phyloP scores from a whole-genome alignment of 2,113 vertebrate genomes.

The Caranx ignobilis region DNA sequence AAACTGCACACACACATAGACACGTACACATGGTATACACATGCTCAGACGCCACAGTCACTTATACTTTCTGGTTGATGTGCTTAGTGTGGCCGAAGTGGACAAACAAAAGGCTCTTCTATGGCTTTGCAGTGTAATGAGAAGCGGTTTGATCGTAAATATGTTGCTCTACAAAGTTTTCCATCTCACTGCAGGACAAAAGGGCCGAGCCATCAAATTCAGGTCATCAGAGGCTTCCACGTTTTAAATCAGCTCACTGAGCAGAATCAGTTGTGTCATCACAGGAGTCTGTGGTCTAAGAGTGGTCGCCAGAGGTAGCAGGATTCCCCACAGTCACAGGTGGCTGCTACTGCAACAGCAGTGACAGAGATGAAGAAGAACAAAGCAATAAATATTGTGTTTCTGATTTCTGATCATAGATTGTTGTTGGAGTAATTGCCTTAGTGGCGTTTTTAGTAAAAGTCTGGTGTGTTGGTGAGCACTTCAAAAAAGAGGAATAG shows the following conservation, averaged over 20 bases:
- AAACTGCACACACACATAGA: conserved; percentile 51
- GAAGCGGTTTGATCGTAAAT: conserved; percentile 83
- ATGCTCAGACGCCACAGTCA: conserved; percentile 53
- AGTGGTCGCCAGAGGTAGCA: conserved; percentile 14
- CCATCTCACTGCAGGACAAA: conserved; percentile 85
- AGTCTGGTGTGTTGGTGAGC: not conserved
- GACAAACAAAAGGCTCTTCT: conserved; percentile 87
- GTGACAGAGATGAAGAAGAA: not conserved
- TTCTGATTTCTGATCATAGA: conserved; percentile 27
- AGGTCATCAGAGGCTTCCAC: conserved; percentile 82
- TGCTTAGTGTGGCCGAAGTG: conserved; percentile 76
- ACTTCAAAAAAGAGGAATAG: not conserved
- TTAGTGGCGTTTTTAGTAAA: not conserved
- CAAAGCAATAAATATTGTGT: not conserved
- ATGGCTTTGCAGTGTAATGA: conserved; percentile 84
- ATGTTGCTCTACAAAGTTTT: conserved; percentile 82
- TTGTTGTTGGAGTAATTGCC: not conserved
- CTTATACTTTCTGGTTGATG: conserved; percentile 76
- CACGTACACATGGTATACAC: conserved; percentile 51
- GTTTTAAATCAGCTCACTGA: conserved; percentile 78
- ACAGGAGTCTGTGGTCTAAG: conserved; percentile 59
- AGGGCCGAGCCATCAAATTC: conserved; percentile 78
- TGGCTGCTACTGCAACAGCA: conserved; percentile 29
- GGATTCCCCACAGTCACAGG: conserved; percentile 48
- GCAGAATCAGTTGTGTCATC: conserved; percentile 81